Evolutionary conservation across 64 coral and sea anemone species (phyloP), one percentile per base, ranked within the genome.

Genomic region (Pocillopora verrucosa): DNA sequence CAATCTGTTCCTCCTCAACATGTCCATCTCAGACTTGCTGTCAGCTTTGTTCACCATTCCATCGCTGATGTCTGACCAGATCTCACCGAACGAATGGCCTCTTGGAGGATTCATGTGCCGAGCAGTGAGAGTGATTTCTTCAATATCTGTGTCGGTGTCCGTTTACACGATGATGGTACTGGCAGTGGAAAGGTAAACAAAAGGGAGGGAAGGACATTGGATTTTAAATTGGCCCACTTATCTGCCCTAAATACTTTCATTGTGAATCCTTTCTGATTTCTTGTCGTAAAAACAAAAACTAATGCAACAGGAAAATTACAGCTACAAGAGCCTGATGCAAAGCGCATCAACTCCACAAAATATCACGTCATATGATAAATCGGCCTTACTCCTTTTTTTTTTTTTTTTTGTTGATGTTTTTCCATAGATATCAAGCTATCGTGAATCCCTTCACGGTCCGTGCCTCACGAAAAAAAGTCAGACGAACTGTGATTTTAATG

Each of bases 131-230:
- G 87, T 93, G 38, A 87, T 92, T 76, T 80, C 87, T 19, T 82
- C 92, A 15, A 88, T 90, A 2, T 93, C 95, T 0, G 72, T 90
- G 14, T 93, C 95, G 5, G 83, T 92, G 1, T 97, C 95, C 12
- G 79, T 97, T 76, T 97, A 93, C 16, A 91, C 91, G 6, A 97
- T 97, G 95, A 88, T 97, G 11, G 82, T 77, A 7, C 67, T 97
- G 74, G 95, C 95, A n/a, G 16, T 97, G 25, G 88, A 97, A 68
- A 91, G 95, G 95, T 94, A 88, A 75, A 76, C 24, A 10, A 19
- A 88, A 76, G 7, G n/a, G 34, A 41, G 13, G 4, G 34, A 72
- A 73, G 36, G 13, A 6, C 5, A 14, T n/a, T 19, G 4, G n/a
- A 9, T 14, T 76, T 36, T 3, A 51, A 51, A 51, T 51, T 51